phyloP scores from a whole-genome alignment of 2,888 invertebrate species.

The Pyrrhosoma nymphula region DNA sequence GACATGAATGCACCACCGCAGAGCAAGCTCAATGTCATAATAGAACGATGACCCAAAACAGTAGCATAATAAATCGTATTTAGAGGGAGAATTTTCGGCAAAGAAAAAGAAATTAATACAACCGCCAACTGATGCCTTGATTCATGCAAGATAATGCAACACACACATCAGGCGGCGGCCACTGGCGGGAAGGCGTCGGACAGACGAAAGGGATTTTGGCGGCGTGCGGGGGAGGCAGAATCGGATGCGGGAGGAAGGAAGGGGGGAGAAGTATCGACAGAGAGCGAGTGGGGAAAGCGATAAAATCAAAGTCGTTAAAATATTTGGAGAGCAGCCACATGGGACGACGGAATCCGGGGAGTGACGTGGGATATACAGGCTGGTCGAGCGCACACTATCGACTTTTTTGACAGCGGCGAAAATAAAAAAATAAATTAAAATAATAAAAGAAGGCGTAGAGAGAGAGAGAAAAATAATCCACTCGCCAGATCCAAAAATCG shows the following conservation, averaged over 20 bases:
- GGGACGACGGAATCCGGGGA: not conserved
- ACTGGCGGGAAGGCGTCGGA: not conserved
- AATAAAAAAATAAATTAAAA: too few species aligned
- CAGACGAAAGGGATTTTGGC: not conserved
- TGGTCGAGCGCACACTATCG: not conserved
- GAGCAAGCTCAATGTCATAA: too few species aligned
- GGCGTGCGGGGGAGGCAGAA: not conserved
- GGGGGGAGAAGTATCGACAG: not conserved
- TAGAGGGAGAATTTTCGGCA: too few species aligned
- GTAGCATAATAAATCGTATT: too few species aligned
- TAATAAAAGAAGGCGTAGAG: too few species aligned
- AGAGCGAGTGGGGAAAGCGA: not conserved
- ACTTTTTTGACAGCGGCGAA: not conserved
- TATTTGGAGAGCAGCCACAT: conserved; percentile 12
- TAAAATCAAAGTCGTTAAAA: conserved; percentile 41
- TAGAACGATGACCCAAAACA: too few species aligned
- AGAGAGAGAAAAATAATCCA: not conserved
- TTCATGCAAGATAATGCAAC: too few species aligned
- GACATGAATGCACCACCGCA: too few species aligned
- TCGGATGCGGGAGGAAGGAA: not conserved
- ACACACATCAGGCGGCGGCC: too few species aligned
- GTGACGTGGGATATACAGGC: not conserved
- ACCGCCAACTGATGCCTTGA: too few species aligned
- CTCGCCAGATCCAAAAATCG: not conserved
- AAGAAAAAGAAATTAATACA: too few species aligned